Evolutionary conservation across 2,113 vertebrate genomes (phyloP), one percentile per base, ranked within the genome.

Genomic region (Colistium nudipinnis): DNA sequence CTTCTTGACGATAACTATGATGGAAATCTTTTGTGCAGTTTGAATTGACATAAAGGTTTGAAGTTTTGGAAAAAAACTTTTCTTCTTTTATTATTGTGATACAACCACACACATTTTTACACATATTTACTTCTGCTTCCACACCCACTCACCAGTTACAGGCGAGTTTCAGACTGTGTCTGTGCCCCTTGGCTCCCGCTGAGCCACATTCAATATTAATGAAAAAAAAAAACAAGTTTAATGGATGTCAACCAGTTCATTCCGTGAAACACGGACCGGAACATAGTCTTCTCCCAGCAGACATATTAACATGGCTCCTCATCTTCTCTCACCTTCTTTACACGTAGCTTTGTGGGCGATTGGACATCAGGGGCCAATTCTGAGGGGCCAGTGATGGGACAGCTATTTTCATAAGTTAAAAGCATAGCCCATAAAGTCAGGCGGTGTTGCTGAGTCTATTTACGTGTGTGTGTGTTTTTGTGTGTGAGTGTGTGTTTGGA

Each of bases 341-440:
- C n/a, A n/a, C 30, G 39, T 43, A 41, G 14, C 12, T 6, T 8
- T 12, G 57, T 0, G 3, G 25, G 33, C 2, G 47, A 61, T 64
- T 62, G 53, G 49, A 64, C 63, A 45, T 39, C 53, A 14, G 66
- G 52, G 49, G 19, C 36, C 53, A 35, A 14, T 68, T 25, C 7
- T 19, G 24, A 56, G 38, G 53, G 61, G 47, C 43, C 65, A 12
- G 44, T 57, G 66, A 80, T 62, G 65, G 68, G 41, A 31, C 45
- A 30, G 54, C 45, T 56, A 48, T 70, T 79, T 78, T 38, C 38
- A 68, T 65, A 62, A 79, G 22, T 80, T 57, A 81, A 24, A 60
- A 63, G 47, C 53, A 77, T 5, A 22, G 55, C 27, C 51, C 41
- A 17, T 74, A 9, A 38, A 55, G 62, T 48, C 43, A 43, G 31